Conservation (phyloP, 1,140 invertebrate genomes). For the Zaprionus kolodkinae region DNA sequence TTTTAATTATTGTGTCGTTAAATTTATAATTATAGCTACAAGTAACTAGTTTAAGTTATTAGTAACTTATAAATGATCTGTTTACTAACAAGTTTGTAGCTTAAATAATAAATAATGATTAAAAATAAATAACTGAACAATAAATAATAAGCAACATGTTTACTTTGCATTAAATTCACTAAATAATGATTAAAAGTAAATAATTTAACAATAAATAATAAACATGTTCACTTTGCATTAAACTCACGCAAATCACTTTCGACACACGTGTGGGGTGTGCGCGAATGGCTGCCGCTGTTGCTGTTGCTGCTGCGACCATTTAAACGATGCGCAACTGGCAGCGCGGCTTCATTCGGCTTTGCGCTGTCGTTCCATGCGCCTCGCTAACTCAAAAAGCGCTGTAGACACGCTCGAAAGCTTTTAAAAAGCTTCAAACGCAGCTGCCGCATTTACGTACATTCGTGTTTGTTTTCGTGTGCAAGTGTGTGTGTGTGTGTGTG, state of each 20-base stretch:
- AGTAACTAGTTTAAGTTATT: too few relatives aligned
- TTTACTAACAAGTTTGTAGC: too few relatives aligned
- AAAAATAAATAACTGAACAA: too few relatives aligned
- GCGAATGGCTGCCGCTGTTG: neutral
- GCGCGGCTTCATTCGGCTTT: constrained; percentile 69
- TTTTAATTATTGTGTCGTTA: too few relatives aligned
- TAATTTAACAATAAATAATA: too few relatives aligned
- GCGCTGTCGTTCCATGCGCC: constrained; percentile 56
- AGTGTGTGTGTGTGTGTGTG: constrained; percentile 34
- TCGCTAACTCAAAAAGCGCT: constrained; percentile 18
- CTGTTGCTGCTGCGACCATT: constrained; percentile 44
- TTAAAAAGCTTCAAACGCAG: constrained; percentile 11
- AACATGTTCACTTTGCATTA: too few relatives aligned
- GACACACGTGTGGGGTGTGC: constrained; percentile 55
- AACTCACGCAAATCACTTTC: neutral
- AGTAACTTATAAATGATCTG: too few relatives aligned
- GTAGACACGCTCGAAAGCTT: constrained; percentile 19
- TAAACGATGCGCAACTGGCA: constrained; percentile 56
- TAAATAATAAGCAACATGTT: too few relatives aligned
- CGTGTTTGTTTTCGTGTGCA: constrained; percentile 20
- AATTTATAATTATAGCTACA: too few relatives aligned
- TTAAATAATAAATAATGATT: too few relatives aligned
- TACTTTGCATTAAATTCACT: too few relatives aligned
- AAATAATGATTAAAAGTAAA: too few relatives aligned
- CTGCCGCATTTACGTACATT: constrained; percentile 43